A percentile compares a stretch with the other conserved stretches of the same genome.
Evolutionary conservation across 2,797 vertebrate genomes (phyloP).

Genomic region (Dermochelys coriacea): DNA sequence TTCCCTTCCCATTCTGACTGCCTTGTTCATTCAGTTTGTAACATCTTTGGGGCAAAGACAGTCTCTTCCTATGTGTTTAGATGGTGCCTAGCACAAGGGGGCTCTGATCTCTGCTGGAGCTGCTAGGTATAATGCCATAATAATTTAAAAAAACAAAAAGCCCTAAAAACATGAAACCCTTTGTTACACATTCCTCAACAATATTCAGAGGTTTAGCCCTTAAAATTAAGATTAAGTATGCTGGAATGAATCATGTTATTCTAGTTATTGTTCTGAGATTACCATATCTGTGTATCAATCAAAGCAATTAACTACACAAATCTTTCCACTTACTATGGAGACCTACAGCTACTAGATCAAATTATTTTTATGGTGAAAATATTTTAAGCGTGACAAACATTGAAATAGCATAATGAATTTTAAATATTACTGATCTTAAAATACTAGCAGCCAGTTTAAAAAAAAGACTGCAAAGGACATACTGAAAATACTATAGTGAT

Average conservation of each 20-base stretch:
- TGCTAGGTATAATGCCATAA: not conserved
- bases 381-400: not conserved
- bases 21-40: not conserved
- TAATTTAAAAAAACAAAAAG: not conserved
- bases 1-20: not conserved
- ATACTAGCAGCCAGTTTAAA: not conserved
- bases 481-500: constrained; percentile 6
- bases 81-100: not conserved
- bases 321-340: not conserved
- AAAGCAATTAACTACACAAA: not conserved
- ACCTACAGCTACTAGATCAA: not conserved
- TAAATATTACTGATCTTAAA: constrained; percentile 28
- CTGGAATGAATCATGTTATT: not conserved
- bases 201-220: not conserved
- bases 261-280: not conserved
- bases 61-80: not conserved
- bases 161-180: not conserved
- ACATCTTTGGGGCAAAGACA: too few species aligned
- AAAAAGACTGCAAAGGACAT: not conserved
- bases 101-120: not conserved
- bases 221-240: not conserved
- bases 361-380: not conserved
- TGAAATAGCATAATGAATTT: constrained; percentile 21
- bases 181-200: not conserved
- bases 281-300: not conserved